Percentiles rank a stretch among this genome's conserved stretches.
phyloP scores from a whole-genome alignment of 30 jellyfish, hydroid and myxozoan species.

The Phacellophora camtschatica region DNA sequence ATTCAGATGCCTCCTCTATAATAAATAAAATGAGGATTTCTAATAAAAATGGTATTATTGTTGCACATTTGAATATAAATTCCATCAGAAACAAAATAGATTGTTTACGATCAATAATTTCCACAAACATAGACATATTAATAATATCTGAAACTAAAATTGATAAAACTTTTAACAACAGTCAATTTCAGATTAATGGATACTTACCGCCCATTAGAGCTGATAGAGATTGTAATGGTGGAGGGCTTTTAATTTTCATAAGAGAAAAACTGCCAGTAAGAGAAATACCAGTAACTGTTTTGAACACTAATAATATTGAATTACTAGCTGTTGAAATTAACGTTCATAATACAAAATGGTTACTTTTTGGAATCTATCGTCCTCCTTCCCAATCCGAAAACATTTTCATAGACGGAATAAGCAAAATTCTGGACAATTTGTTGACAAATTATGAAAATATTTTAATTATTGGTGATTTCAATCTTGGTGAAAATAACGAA shows the following conservation, averaged over 20 bases:
- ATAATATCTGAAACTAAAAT: conserved; percentile 14
- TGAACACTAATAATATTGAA: no score
- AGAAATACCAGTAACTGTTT: neutral
- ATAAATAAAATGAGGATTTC: neutral
- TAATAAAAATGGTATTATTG: no score
- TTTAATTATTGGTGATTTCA: conserved; percentile 14
- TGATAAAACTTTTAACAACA: conserved; percentile 4
- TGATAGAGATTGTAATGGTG: conserved; percentile 11
- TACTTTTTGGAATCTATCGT: conserved; percentile 7
- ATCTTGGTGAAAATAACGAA: neutral
- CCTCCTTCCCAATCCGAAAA: conserved; percentile 36
- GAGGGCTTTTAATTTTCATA: conserved; percentile 6
- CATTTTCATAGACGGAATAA: neutral
- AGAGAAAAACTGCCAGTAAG: conserved; percentile 26
- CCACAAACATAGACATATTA: no score
- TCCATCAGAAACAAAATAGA: no score
- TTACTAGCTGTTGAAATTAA: no score
- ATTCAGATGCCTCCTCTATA: neutral
- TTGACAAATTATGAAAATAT: neutral
- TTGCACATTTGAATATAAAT: no score
- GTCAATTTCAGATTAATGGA: conserved; percentile 30
- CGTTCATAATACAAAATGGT: no score
- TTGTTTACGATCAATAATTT: no score
- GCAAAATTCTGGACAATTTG: neutral
- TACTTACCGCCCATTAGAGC: neutral